Conservation (phyloP, 2,113 vertebrate genomes). For the Lophochroa leadbeateri region DNA sequence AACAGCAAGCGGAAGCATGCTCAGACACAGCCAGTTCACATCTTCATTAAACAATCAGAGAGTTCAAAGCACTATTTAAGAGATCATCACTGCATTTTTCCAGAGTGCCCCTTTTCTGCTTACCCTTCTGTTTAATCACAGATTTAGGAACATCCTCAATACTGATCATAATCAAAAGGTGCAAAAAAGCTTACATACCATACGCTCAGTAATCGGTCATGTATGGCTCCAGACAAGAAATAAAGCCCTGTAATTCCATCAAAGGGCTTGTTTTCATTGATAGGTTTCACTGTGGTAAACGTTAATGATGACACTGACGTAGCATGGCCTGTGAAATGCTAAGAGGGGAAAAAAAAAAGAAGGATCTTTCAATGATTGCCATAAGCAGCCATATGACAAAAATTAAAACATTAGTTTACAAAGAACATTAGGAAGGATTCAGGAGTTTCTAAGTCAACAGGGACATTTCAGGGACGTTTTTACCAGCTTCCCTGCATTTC, state of each 20-base stretch:
- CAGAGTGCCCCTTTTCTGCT: neutral
- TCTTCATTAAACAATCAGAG: constrained; percentile 32
- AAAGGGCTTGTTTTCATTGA: constrained; percentile 79
- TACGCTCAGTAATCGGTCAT: constrained; percentile 92
- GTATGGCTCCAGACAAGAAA: constrained; percentile 92
- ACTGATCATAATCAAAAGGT: neutral
- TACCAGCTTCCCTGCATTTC: neutral
- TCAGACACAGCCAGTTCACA: constrained; percentile 49
- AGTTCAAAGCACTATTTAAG: constrained; percentile 22
- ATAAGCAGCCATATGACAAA: neutral
- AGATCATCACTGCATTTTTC: constrained; percentile 26
- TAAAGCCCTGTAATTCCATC: constrained; percentile 91
- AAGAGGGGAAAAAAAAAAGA: neutral
- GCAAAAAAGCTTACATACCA: constrained; percentile 82
- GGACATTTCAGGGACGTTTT: neutral
- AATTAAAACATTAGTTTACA: neutral
- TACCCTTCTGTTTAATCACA: neutral
- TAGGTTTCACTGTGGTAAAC: constrained; percentile 88
- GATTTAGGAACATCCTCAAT: neutral
- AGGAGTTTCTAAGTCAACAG: neutral
- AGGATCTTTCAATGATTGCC: neutral
- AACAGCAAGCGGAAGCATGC: constrained; percentile 1
- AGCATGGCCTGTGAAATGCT: constrained; percentile 97
- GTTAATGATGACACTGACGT: constrained; percentile 89
- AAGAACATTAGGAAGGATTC: neutral